Conservation (phyloP, 2,888 invertebrate species). For the Lepidocyrtoides sp. region DNA sequence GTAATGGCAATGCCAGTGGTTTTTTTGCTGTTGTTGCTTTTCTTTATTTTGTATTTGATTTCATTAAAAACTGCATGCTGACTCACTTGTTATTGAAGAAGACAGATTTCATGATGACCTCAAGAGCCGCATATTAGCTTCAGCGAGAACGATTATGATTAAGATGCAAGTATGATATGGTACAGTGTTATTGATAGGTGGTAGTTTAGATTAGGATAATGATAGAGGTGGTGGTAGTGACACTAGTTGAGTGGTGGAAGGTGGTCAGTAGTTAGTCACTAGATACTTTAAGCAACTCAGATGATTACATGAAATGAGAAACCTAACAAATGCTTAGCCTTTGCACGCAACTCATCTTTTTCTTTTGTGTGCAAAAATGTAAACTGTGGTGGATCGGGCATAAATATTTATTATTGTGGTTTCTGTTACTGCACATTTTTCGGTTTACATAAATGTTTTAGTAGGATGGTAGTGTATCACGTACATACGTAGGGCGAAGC, state of each 20-base stretch:
- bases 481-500: not conserved
- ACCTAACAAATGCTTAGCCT: too few species aligned
- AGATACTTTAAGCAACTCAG: not conserved
- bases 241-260: constrained; percentile 24
- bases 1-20: constrained; percentile 1
- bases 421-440: not conserved
- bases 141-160: constrained; percentile 27
- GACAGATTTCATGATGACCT: constrained; percentile 73
- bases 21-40: not conserved
- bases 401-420: not conserved
- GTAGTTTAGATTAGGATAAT: constrained; percentile 30
- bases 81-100: constrained; percentile 32
- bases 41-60: constrained; percentile 35
- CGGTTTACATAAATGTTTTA: not conserved
- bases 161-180: constrained; percentile 7
- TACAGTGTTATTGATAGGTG: constrained; percentile 40
- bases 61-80: constrained; percentile 36
- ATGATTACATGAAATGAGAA: constrained; percentile 1
- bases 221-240: constrained; percentile 8
- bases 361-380: not conserved
- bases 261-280: constrained; percentile 40
- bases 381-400: not conserved
- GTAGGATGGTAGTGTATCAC: constrained; percentile 24
- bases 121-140: constrained; percentile 16
- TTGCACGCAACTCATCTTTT: not conserved